These are phyloP conservation scores for Brachirus orientalis DNA, from an alignment of 2,113 vertebrate genomes.

Conservation along the genomic window DNA sequence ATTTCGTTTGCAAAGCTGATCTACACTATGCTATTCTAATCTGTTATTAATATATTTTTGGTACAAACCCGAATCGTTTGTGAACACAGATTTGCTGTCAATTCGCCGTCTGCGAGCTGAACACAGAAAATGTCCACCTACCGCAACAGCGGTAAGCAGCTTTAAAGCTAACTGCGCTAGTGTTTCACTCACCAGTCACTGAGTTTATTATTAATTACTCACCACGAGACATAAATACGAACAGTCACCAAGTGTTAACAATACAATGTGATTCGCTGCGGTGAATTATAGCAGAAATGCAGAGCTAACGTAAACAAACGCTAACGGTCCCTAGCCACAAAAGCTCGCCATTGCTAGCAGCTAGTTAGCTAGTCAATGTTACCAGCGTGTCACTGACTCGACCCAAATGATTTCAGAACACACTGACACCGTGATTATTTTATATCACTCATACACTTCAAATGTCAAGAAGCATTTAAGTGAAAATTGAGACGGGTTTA, in stretches of 20 bases:
- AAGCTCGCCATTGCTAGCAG: conserved; percentile 51
- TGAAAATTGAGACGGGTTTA: conserved; percentile 3
- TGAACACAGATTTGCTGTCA: background rate
- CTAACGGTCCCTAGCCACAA: conserved; percentile 32
- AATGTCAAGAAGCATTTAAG: background rate
- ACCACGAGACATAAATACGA: no score
- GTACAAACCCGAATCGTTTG: background rate
- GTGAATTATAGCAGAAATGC: background rate
- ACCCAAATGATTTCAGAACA: conserved; percentile 34
- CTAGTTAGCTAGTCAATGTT: conserved; percentile 35
- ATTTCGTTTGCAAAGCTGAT: background rate
- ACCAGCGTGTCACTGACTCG: conserved; percentile 50
- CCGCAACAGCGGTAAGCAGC: conserved; percentile 16
- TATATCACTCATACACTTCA: background rate
- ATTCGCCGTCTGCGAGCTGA: conserved; percentile 2
- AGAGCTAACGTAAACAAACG: conserved; percentile 73
- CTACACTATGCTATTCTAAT: background rate
- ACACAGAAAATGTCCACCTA: conserved; percentile 58
- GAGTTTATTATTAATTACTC: background rate
- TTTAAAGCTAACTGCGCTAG: background rate
- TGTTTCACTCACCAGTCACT: background rate
- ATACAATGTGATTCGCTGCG: background rate
- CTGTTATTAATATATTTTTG: accelerated
- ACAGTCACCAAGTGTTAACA: accelerated
- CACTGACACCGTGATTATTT: conserved; percentile 50